Evolutionary conservation across 92 coral and sea anemone genomes (phyloP).

Genomic region (Palythoa grandiflora): DNA sequence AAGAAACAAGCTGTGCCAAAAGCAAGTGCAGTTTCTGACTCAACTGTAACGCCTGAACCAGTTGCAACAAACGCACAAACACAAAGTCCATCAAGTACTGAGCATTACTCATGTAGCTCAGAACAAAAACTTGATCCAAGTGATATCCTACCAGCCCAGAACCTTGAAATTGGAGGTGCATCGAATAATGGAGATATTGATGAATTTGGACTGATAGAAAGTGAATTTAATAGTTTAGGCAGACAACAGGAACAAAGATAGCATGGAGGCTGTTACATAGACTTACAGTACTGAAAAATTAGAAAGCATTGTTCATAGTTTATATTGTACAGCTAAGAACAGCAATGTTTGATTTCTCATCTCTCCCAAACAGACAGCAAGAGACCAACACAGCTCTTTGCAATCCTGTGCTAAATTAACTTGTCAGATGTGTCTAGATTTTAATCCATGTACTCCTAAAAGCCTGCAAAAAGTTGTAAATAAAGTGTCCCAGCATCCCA

Average conservation of each 20-base stretch:
- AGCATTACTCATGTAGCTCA: constrained; percentile 35
- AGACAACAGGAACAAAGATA: constrained; percentile 46
- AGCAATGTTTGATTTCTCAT: too few relatives aligned
- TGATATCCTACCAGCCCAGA: constrained; percentile 58
- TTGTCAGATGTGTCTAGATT: too few relatives aligned
- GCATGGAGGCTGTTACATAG: not conserved
- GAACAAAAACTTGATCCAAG: constrained; percentile 20
- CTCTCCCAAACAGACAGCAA: too few relatives aligned
- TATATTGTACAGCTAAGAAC: too few relatives aligned
- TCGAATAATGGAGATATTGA: constrained; percentile 50
- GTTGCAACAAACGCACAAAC: constrained; percentile 29
- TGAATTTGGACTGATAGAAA: constrained; percentile 50
- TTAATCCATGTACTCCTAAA: too few relatives aligned
- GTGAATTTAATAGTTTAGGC: constrained; percentile 42
- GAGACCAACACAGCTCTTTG: too few relatives aligned
- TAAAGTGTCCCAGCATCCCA: too few relatives aligned
- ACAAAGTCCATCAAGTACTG: constrained; percentile 2
- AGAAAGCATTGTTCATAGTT: too few relatives aligned
- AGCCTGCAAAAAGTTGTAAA: too few relatives aligned
- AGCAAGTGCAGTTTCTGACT: not conserved
- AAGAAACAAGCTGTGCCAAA: constrained; percentile 41
- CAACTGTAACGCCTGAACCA: not conserved
- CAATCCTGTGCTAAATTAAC: too few relatives aligned
- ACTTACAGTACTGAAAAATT: too few relatives aligned
- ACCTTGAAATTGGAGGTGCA: constrained; percentile 46